Evolutionary conservation across 2,888 invertebrate species (phyloP).

Genomic region (Mesochorus sp.): DNA sequence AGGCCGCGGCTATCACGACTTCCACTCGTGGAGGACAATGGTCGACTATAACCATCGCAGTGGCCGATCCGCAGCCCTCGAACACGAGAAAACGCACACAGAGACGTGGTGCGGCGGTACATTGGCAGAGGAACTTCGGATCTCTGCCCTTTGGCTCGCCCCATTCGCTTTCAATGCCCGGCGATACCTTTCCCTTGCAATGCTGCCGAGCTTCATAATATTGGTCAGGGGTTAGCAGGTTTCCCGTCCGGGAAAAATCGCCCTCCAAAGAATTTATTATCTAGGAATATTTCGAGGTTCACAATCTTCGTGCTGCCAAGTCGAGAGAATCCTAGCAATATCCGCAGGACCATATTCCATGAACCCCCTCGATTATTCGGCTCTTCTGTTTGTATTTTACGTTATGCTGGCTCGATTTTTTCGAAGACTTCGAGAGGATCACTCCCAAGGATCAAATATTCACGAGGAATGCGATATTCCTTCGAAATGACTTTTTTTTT

Average conservation of each 20-base stretch:
- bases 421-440: too few relatives aligned
- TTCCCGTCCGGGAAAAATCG: conserved; percentile 40
- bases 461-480: too few relatives aligned
- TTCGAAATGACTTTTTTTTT: too few relatives aligned
- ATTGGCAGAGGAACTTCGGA: conserved; percentile 26
- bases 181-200: conserved; percentile 19
- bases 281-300: conserved; percentile 49
- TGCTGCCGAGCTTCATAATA: background rate
- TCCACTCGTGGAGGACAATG: conserved; percentile 72
- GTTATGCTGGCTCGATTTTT: too few relatives aligned
- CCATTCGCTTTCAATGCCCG: conserved; percentile 31
- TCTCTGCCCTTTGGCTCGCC: conserved; percentile 27
- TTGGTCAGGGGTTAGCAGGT: background rate
- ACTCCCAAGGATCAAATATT: too few relatives aligned
- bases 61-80: conserved; percentile 60
- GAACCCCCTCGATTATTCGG: too few relatives aligned
- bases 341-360: too few relatives aligned
- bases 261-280: conserved; percentile 47
- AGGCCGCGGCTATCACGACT: conserved; percentile 68
- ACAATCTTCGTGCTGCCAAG: background rate
- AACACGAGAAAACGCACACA: too few relatives aligned
- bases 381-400: too few relatives aligned
- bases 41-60: conserved; percentile 67
- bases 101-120: too few relatives aligned
- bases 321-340: too few relatives aligned